Conservation (phyloP, 2,888 invertebrate genomes). For the Dioctria linearis region DNA sequence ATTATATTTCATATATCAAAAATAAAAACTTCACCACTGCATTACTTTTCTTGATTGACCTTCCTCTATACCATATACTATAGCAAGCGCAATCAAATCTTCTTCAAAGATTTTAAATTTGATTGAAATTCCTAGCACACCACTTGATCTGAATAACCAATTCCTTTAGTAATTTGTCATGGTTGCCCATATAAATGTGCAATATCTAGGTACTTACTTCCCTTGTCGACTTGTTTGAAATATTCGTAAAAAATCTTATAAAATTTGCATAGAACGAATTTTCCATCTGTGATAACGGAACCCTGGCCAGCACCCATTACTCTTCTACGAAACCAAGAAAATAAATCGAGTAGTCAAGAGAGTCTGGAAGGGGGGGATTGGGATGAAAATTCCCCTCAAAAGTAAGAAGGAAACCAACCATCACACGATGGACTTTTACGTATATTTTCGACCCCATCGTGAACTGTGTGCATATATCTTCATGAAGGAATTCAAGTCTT, state of each 20-base stretch:
- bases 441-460: background rate
- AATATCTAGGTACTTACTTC: background rate
- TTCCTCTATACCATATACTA: too few relatives aligned
- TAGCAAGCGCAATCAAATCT: too few relatives aligned
- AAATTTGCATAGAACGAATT: slow-evolving; percentile 6
- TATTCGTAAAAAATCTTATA: slow-evolving; percentile 8
- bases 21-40: too few relatives aligned
- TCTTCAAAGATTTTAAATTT: background rate
- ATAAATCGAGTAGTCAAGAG: slow-evolving; percentile 12
- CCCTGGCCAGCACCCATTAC: background rate
- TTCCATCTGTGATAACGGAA: slow-evolving; percentile 2
- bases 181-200: background rate
- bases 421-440: background rate
- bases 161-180: background rate
- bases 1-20: too few relatives aligned
- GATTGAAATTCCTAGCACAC: background rate
- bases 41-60: too few relatives aligned
- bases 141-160: background rate
- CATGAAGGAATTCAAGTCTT: slow-evolving; percentile 6
- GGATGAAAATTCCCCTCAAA: background rate
- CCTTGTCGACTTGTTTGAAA: background rate
- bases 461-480: slow-evolving; percentile 4
- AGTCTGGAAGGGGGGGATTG: background rate
- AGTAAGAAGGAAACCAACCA: background rate
- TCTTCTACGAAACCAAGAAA: background rate